These are phyloP conservation scores for Phalacrocorax pelagicus DNA, from an alignment of 2,113 vertebrate genomes.

Conservation along the genomic window DNA sequence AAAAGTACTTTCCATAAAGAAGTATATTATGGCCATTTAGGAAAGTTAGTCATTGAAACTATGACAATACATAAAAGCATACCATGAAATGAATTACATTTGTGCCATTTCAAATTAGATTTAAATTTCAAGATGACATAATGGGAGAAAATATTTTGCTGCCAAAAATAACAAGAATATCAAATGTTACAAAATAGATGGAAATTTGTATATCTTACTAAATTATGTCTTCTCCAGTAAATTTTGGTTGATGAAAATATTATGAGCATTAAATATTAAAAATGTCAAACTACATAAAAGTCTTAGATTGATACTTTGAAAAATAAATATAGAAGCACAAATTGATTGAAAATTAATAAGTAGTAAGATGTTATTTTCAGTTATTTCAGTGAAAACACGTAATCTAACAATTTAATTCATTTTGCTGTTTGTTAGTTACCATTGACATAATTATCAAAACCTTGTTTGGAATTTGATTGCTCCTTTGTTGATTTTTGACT, in stretches of 20 bases:
- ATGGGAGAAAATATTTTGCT: not conserved
- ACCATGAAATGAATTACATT: not conserved
- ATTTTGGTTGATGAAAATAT: not conserved
- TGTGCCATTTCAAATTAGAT: not conserved
- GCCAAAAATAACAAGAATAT: not conserved
- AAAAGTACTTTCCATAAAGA: not conserved
- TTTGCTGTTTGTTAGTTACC: not conserved
- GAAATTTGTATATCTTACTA: not conserved
- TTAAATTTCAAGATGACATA: not conserved
- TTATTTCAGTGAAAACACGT: not conserved
- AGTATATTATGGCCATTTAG: not conserved
- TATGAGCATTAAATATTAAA: not conserved
- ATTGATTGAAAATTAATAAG: not conserved
- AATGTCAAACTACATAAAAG: not conserved
- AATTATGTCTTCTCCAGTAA: not conserved
- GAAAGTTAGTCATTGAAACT: not conserved
- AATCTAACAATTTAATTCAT: not conserved
- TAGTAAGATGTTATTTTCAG: not conserved
- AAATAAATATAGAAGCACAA: not conserved
- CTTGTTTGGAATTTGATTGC: not conserved
- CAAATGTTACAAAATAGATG: not conserved
- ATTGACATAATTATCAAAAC: not conserved
- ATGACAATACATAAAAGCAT: not conserved
- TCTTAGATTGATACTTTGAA: not conserved
- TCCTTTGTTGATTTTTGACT: not conserved